Evolutionary conservation across 2,888 invertebrate genomes (phyloP).

Genomic region (Panzeria rudis): DNA sequence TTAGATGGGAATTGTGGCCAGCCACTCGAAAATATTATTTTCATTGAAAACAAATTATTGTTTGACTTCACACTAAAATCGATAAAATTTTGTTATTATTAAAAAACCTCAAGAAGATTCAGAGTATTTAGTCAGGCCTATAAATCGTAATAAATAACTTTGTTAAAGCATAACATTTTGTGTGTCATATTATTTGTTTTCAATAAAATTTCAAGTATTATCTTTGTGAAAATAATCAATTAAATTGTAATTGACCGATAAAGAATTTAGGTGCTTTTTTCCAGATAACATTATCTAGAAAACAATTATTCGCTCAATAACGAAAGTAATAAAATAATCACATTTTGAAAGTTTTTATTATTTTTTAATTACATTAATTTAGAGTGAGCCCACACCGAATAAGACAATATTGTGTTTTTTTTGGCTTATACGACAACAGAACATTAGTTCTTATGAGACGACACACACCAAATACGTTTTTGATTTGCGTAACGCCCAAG

Average conservation of each 20-base stretch:
- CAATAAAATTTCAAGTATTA: slow-evolving; percentile 12
- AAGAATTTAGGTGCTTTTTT: neutral
- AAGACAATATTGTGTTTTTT: no score
- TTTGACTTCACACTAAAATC: no score
- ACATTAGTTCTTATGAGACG: no score
- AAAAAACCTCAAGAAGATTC: no score
- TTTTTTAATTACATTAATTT: neutral
- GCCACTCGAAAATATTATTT: no score
- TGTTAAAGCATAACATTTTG: neutral
- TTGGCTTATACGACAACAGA: no score
- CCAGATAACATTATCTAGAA: neutral
- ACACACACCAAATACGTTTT: no score
- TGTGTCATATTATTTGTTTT: neutral
- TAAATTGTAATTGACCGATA: neutral
- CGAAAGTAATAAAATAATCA: neutral
- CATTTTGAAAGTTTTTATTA: neutral
- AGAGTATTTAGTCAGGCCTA: neutral
- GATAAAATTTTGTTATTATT: no score
- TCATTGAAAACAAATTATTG: no score
- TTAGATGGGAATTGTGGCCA: no score
- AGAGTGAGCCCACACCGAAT: no score
- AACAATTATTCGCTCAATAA: neutral
- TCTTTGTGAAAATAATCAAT: neutral
- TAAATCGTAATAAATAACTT: neutral
- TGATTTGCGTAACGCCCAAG: no score